Evolutionary conservation across 1,140 invertebrate species (phyloP), one percentile per base, ranked within the genome.

Genomic region (Heliconius melpomene): DNA sequence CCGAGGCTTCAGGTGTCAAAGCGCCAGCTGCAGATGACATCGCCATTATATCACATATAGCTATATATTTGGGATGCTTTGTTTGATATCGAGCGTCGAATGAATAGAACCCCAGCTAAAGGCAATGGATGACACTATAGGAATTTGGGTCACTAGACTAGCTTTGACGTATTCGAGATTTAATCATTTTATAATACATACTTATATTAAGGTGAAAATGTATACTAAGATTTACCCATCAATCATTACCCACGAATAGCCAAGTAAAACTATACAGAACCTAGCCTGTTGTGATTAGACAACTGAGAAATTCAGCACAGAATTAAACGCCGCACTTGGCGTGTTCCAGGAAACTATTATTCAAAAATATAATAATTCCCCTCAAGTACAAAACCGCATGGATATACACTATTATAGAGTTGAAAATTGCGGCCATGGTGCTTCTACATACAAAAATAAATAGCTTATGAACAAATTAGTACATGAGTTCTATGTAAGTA

Each of bases 91-190:
- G 60, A 76, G 60, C 75, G 18, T 26, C 11, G 57, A 50, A 76
- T 76, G 75, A 76, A 76, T 76, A 66, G 75, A 50, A 46, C 75
- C 75, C 75, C 75, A 40, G 36, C 23, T 70, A 76, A 76, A 60
- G 60, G 60, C 57, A 76, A 76, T 75, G 78, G 78, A 79, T 79
- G 78, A 60, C 75, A 75, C 74, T 72, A 79, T 79, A 29, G 73
- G 75, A 79, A 75, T 79, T 75, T 75, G 60, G 78, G 78, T 79
- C 78, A 75, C 60, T 75, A 50, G 57, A 66, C 52, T 66, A 66
- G 8, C 26, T 66, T 66, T 66, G 60, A 66, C 26, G 23, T 66
- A 66, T 66, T 66, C 11, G 60, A 26, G 8, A 9, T 66, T 66
- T 16, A 66, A 66, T 66, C 3, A 66, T 26, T 11, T 66, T n/a